Conservation (phyloP, 2,113 vertebrate genomes). For the Sapajus apella region DNA sequence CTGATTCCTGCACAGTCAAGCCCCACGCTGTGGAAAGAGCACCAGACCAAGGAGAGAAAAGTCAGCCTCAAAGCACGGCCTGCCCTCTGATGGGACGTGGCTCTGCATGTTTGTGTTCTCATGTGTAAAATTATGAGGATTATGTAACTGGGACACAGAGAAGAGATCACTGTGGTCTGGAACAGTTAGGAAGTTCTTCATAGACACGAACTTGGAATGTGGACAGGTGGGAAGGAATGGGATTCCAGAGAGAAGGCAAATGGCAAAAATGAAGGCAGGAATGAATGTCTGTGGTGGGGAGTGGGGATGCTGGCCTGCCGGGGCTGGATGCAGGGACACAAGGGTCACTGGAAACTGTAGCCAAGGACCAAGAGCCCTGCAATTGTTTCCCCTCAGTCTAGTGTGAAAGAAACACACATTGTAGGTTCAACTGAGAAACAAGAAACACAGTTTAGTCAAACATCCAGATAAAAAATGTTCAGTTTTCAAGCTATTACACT, state of each 20-base stretch:
- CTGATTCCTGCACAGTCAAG: background rate
- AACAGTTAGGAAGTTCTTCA: background rate
- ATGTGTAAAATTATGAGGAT: background rate
- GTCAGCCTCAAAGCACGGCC: background rate
- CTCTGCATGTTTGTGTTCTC: background rate
- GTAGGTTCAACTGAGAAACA: background rate
- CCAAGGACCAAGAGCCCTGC: no score
- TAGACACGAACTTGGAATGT: background rate
- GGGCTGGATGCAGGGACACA: fast-evolving
- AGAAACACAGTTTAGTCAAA: no score
- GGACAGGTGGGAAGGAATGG: background rate
- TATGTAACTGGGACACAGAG: background rate
- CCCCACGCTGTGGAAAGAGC: background rate
- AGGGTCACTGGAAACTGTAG: background rate
- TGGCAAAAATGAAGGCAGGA: no score
- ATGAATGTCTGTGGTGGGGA: background rate
- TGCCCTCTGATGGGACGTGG: background rate
- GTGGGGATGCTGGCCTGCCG: background rate
- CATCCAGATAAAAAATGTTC: background rate
- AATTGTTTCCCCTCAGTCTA: background rate
- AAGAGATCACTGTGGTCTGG: background rate
- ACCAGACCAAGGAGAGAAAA: background rate
- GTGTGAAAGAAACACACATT: background rate
- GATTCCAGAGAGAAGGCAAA: background rate
- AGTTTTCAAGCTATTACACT: background rate